Conservation (phyloP, 2,888 invertebrate species). For the Drosophila meridiana region DNA sequence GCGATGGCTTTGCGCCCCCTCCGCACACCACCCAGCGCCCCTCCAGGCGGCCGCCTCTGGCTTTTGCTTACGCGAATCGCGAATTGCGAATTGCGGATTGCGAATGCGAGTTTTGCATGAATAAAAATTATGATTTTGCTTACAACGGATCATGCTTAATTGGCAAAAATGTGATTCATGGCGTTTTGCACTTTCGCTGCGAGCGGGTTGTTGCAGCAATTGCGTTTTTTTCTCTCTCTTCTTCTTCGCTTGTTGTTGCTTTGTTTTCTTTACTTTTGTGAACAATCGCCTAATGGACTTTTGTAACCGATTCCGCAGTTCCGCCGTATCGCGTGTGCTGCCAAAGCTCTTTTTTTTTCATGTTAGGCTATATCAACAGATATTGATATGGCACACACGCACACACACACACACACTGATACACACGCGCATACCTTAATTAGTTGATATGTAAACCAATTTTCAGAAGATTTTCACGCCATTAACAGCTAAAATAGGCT, state of each 20-base stretch:
- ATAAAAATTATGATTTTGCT: conserved; percentile 64
- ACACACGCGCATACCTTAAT: conserved; percentile 22
- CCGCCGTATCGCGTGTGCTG: conserved; percentile 41
- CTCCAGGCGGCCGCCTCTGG: neutral
- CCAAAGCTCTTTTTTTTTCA: conserved; percentile 20
- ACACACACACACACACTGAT: conserved; percentile 1
- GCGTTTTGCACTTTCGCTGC: conserved; percentile 72
- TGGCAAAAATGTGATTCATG: conserved; percentile 80
- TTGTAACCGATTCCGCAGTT: conserved; percentile 60
- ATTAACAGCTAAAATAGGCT: conserved; percentile 37
- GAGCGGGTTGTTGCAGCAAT: conserved; percentile 28
- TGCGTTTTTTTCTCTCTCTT: conserved; percentile 36
- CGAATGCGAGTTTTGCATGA: conserved; percentile 29
- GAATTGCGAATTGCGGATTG: conserved; percentile 4
- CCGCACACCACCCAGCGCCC: neutral
- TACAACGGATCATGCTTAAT: conserved; percentile 79
- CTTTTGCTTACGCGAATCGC: conserved; percentile 48
- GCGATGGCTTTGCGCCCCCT: conserved; percentile 37
- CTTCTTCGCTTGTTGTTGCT: neutral
- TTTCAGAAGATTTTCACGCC: conserved; percentile 49
- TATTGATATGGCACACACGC: conserved; percentile 32
- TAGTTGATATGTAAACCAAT: conserved; percentile 17
- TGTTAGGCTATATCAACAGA: conserved; percentile 1
- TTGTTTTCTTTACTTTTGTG: conserved; percentile 23
- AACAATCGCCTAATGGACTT: conserved; percentile 50